Conservation (phyloP, 1,140 invertebrate species). For the Scaptomyza montana region DNA sequence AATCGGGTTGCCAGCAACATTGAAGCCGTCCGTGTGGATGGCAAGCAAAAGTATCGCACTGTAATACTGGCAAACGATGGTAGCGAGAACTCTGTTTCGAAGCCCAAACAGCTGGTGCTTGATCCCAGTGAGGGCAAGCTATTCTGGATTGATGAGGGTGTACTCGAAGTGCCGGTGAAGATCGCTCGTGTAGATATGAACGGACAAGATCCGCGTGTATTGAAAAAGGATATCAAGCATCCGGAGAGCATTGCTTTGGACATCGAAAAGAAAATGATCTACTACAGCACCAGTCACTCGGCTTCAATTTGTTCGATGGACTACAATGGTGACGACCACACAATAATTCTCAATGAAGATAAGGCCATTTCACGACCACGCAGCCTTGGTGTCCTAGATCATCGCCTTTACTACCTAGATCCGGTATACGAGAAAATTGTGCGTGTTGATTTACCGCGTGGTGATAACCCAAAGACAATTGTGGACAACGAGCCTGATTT, state of each 20-base stretch:
- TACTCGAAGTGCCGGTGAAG: constrained; percentile 94
- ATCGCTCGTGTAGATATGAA: constrained; percentile 97
- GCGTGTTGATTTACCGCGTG: constrained; percentile 92
- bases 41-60: constrained; percentile 92
- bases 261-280: constrained; percentile 91
- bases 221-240: constrained; percentile 88
- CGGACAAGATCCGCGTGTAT: constrained; percentile 90
- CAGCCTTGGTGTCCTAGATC: constrained; percentile 93
- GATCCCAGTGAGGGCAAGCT: constrained; percentile 96
- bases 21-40: constrained; percentile 94
- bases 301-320: constrained; percentile 90
- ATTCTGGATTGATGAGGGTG: constrained; percentile 98
- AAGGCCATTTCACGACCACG: constrained; percentile 91
- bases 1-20: constrained; percentile 96
- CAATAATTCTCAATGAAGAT: constrained; percentile 87
- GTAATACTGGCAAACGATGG: constrained; percentile 96
- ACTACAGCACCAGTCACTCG: constrained; percentile 92
- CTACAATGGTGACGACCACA: constrained; percentile 89
- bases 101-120: constrained; percentile 93
- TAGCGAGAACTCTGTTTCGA: constrained; percentile 92
- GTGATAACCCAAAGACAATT: constrained; percentile 90
- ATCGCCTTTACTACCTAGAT: constrained; percentile 94
- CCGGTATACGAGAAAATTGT: constrained; percentile 95
- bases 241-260: constrained; percentile 95
- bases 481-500: constrained; percentile 94